phyloP scores from a whole-genome alignment of 2,113 vertebrate species.

The Chloebia gouldiae region DNA sequence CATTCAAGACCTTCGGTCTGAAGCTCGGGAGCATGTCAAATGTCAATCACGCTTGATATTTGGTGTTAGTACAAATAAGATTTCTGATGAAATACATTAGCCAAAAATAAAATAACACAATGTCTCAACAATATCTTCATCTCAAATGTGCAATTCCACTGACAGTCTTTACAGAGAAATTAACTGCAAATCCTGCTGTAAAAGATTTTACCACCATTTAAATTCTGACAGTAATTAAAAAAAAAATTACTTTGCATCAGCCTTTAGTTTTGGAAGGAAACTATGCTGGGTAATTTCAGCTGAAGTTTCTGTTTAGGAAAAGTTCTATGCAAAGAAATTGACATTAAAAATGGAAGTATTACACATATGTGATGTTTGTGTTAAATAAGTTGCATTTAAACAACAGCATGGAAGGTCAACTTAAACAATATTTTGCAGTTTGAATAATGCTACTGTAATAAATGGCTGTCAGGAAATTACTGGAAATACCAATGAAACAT shows the following conservation, averaged over 20 bases:
- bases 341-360: not conserved
- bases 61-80: not conserved
- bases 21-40: not conserved
- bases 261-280: not conserved
- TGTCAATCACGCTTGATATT: not conserved
- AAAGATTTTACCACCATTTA: not conserved
- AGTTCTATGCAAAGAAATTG: not conserved
- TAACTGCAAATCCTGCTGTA: not conserved
- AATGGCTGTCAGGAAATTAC: not conserved
- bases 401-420: accelerated
- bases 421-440: not conserved
- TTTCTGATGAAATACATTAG: not conserved
- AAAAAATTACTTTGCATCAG: not conserved
- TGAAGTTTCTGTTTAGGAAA: not conserved
- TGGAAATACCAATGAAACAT: not conserved
- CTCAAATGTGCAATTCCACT: not conserved
- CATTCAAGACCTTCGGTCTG: not conserved
- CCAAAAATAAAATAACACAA: not conserved
- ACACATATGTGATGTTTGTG: not conserved
- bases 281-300: not conserved
- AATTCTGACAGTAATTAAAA: not conserved
- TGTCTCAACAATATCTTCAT: not conserved
- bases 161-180: not conserved
- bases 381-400: not conserved
- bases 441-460: not conserved